phyloP scores from a whole-genome alignment of 2,888 invertebrate species.

The Hylaea fasciaria region DNA sequence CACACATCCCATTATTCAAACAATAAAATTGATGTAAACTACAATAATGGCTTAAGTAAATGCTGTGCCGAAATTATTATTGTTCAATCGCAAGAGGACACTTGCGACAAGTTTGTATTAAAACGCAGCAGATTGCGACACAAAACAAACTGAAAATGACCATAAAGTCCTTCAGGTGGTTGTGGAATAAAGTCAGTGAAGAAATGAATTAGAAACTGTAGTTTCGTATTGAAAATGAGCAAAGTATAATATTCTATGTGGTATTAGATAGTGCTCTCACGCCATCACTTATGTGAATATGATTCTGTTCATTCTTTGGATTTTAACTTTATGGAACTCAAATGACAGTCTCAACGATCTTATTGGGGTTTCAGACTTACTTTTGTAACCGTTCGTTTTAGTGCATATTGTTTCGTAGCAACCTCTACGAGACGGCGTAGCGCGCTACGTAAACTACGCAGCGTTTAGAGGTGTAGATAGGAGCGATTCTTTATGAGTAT shows the following conservation, averaged over 20 bases:
- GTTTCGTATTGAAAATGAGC: background rate
- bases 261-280: too few species aligned
- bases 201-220: conserved; percentile 27
- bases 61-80: conserved; percentile 52
- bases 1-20: conserved; percentile 36
- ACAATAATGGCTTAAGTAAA: conserved; percentile 52
- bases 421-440: conserved; percentile 24
- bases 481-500: background rate
- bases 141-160: conserved; percentile 39
- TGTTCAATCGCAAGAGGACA: conserved; percentile 53
- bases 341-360: too few species aligned
- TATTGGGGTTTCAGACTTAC: background rate
- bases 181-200: conserved; percentile 21
- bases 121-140: conserved; percentile 46
- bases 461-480: background rate
- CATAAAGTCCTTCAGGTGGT: conserved; percentile 33
- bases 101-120: conserved; percentile 57
- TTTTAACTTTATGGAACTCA: too few species aligned
- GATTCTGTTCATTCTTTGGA: too few species aligned
- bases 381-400: background rate
- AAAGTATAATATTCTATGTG: background rate
- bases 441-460: conserved; percentile 32
- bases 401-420: conserved; percentile 15
- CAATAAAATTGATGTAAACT: conserved; percentile 63
- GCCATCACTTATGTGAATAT: too few species aligned